phyloP scores from a whole-genome alignment of 2,797 vertebrate species.

The Intellagama lesueurii region DNA sequence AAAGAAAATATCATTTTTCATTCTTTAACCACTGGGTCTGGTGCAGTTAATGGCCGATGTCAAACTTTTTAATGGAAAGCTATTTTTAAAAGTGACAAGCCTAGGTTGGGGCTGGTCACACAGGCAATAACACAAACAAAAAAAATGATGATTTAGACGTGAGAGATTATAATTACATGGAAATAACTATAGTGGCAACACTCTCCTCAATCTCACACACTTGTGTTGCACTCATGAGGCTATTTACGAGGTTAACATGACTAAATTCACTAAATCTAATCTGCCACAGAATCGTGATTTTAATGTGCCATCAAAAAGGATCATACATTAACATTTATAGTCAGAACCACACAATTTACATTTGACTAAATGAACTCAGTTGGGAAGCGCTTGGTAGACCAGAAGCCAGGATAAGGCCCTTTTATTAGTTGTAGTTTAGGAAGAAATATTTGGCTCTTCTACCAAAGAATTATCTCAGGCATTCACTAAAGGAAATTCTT shows the following conservation, averaged over 20 bases:
- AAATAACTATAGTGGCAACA: slow-evolving; percentile 12
- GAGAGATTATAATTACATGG: slow-evolving; percentile 41
- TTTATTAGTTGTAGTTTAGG: slow-evolving; percentile 63
- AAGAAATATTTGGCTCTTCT: slow-evolving; percentile 58
- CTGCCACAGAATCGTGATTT: not conserved
- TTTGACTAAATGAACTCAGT: slow-evolving; percentile 55
- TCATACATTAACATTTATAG: slow-evolving; percentile 49
- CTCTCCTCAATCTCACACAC: slow-evolving; percentile 26
- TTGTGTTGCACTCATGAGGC: slow-evolving; percentile 34
- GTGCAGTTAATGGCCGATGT: too few species aligned
- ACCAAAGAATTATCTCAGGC: slow-evolving; percentile 62
- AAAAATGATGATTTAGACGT: slow-evolving; percentile 13
- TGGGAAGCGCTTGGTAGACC: slow-evolving; percentile 55
- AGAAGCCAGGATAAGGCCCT: slow-evolving; percentile 55
- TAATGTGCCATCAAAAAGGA: slow-evolving; percentile 35
- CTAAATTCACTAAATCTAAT: slow-evolving; percentile 29
- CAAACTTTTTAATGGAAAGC: too few species aligned
- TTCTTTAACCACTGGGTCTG: too few species aligned
- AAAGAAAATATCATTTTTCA: too few species aligned
- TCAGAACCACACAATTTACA: slow-evolving; percentile 51
- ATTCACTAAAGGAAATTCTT: slow-evolving; percentile 57
- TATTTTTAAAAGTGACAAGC: too few species aligned
- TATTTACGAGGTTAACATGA: slow-evolving; percentile 9
- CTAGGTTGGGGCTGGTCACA: too few species aligned
- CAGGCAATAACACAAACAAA: not conserved